Base-by-base conservation (phyloP, 2,888 invertebrate genomes). In the Aleiodes leptofemur region DNA sequence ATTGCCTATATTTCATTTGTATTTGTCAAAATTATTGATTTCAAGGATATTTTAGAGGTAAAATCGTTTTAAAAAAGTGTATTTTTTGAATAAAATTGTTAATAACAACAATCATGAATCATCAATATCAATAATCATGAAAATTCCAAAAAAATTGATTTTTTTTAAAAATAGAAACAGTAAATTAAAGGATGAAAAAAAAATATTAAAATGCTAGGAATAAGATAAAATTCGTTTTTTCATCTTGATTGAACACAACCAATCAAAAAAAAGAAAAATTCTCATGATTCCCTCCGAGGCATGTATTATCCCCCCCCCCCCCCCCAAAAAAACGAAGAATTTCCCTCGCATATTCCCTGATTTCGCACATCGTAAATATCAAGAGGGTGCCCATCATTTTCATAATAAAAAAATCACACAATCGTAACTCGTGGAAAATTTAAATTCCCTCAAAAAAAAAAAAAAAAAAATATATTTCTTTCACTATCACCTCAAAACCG, bases 211-310 rank as follows among this genome's bases (percentile, higher is more conserved):
- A 29, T n/a, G 4, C 13, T 9, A 9, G 14, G 4, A 7, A 61
- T 9, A 7, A 13, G 13, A 4, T 31, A 51, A 3, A 61, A 23
- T 23, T 23, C 23, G n/a, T 23, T 61, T 61, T n/a, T 61, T 43
- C 61, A 61, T 34, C 9, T 6, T 43, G 64, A 64, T 64, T 64
- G 64, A n/a, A 38, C 38, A 34, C 23, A 16, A 50, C 34, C 57
- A 31, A 5, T 29, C 29, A 53, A 61, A 38, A 72, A 61, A 34
- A n/a, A 38, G 8, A 61, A 61, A 61, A 61, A 61, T 14, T n/a
- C 38, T 34, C 53, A 64, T 72, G 61, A 50, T 16, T 72, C 61
- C 31, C 72, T 61, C 50, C 23, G 29, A 71, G 57, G 57, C 71
- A 61, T 51, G 23, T 11, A 48, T 38, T 38, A 69, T 53, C 11